Conservation (phyloP, 2,888 invertebrate genomes). For the Chrysolina oricalcia region DNA sequence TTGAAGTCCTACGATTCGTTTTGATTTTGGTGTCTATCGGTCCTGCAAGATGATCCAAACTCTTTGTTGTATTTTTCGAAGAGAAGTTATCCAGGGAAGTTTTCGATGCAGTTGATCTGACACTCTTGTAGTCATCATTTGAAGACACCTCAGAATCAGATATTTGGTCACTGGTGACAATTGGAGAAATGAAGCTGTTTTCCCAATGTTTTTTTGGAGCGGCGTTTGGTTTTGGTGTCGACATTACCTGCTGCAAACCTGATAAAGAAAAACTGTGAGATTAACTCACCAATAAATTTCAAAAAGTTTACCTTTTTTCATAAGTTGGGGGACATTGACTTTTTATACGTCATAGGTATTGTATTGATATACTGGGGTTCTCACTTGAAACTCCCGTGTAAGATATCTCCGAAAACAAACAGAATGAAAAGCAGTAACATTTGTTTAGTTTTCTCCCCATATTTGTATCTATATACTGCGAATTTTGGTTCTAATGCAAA, state of each 20-base stretch:
- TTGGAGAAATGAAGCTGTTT: constrained; percentile 65
- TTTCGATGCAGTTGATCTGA: constrained; percentile 58
- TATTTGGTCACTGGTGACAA: constrained; percentile 58
- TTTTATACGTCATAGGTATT: too few relatives aligned
- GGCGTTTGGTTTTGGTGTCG: constrained; percentile 66
- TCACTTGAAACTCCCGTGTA: too few relatives aligned
- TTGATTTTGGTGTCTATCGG: constrained; percentile 49
- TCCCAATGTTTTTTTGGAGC: constrained; percentile 56
- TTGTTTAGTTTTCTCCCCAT: too few relatives aligned
- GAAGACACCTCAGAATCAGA: constrained; percentile 69
- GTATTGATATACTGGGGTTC: too few relatives aligned
- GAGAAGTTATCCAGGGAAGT: constrained; percentile 57
- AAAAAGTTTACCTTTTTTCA: not conserved
- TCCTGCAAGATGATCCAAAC: constrained; percentile 51
- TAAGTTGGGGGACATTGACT: too few relatives aligned
- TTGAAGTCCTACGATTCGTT: constrained; percentile 52
- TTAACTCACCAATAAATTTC: not conserved
- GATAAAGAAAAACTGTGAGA: constrained; percentile 35
- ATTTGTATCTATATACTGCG: too few relatives aligned
- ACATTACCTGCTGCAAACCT: constrained; percentile 68
- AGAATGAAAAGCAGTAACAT: too few relatives aligned
- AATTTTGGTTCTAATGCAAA: too few relatives aligned
- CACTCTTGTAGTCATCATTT: constrained; percentile 65
- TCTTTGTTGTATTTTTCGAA: constrained; percentile 54
- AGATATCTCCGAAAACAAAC: too few relatives aligned